Evolutionary conservation across 2,888 invertebrate species (phyloP).

Genomic region (Timema podura): DNA sequence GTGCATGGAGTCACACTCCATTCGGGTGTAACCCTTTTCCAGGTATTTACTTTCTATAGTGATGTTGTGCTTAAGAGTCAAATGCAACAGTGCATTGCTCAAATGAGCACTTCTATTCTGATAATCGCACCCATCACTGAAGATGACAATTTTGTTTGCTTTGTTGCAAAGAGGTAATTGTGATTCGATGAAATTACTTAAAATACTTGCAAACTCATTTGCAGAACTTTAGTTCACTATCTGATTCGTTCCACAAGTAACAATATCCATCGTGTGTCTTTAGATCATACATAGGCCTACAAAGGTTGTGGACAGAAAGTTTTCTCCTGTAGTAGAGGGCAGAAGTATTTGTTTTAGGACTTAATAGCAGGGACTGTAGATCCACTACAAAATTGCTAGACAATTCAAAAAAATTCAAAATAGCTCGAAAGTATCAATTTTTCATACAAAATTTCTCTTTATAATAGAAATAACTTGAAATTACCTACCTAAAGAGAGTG

Average conservation of each 20-base stretch:
- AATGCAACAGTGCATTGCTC: constrained; percentile 3
- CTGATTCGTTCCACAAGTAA: neutral
- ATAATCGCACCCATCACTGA: constrained; percentile 7
- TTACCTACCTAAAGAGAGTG: too few species aligned
- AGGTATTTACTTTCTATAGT: neutral
- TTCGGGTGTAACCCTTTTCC: neutral
- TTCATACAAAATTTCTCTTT: too few species aligned
- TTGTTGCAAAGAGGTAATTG: constrained; percentile 6
- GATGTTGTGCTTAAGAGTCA: neutral
- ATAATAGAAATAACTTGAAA: too few species aligned
- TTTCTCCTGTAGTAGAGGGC: constrained; percentile 9
- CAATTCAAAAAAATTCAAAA: too few species aligned
- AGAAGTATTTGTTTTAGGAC: neutral
- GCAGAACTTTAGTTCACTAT: constrained; percentile 3
- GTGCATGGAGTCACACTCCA: constrained; percentile 9
- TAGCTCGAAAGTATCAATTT: too few species aligned
- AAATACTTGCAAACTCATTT: constrained; percentile 8
- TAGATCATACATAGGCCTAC: constrained; percentile 8
- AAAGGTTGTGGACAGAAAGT: constrained; percentile 7
- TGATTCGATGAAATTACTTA: constrained; percentile 5
- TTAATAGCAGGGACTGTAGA: neutral
- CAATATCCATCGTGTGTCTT: constrained; percentile 2
- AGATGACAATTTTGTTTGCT: constrained; percentile 5
- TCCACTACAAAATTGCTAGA: too few species aligned
- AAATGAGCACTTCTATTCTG: constrained; percentile 8